Base-by-base conservation (phyloP, 2,797 vertebrate species). In the Galaxias olidus region DNA sequence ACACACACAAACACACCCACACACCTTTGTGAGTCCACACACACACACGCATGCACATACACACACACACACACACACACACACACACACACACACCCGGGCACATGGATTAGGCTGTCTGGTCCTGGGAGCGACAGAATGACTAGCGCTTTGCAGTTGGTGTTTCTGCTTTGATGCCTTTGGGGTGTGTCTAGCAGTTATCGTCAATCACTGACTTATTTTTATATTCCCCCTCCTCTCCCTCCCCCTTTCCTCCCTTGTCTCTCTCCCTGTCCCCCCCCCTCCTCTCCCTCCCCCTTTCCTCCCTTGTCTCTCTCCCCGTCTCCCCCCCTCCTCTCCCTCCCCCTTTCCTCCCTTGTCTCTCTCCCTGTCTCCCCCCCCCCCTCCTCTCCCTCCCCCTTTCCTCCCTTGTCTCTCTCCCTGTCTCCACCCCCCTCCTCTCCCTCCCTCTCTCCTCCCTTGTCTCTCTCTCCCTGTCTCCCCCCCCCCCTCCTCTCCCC, bases 11-110 rank as follows among this genome's bases (percentile, higher is more conserved):
- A 30, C 30, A 30, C 6, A 30, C n/a, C n/a, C 94, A 8, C 95
- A 97, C 67, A 97, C 96, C 70, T 97, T 97, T 9, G 95, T 96
- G 82, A 90, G 95, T 84, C 15, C 20, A 13, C 6, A 7, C 41
- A 50, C n/a, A n/a, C n/a, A n/a, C n/a, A n/a, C n/a, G n/a, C n/a
- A n/a, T n/a, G n/a, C n/a, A n/a, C n/a, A n/a, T n/a, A n/a, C n/a
- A n/a, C n/a, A n/a, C n/a, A n/a, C n/a, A n/a, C n/a, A n/a, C n/a
- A n/a, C n/a, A n/a, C n/a, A n/a, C n/a, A n/a, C 30, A 30, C 30
- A 30, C 30, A 30, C 30, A 30, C 30, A 30, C 30, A 30, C 30
- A 30, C 30, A 30, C 30, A 30, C 30, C 6, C 2, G 30, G 30
- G 6, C 30, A 30, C 6, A 30, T 30, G 30, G 30, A 6, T 30